A percentile compares a stretch with the other conserved stretches of the same genome.
Conservation (phyloP, 64 coral and sea anemone species). For the Trachythela sp. region DNA sequence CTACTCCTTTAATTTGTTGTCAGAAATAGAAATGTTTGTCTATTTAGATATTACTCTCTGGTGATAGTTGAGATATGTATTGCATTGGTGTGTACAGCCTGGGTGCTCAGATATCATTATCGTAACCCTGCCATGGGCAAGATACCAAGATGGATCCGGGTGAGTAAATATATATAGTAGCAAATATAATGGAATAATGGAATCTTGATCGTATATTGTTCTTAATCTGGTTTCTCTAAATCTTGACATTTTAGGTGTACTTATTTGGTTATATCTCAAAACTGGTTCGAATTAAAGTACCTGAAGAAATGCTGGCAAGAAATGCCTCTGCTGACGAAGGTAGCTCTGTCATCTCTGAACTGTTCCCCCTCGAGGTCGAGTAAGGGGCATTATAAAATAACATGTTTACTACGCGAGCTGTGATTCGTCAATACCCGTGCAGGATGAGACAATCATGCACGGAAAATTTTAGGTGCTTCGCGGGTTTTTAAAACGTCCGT, state of each 20-base stretch:
- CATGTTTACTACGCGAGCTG: too few species aligned
- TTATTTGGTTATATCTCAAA: conserved; percentile 60
- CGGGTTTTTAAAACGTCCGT: too few species aligned
- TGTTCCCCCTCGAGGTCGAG: too few species aligned
- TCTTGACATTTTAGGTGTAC: conserved; percentile 45
- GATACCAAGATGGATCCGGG: conserved; percentile 67
- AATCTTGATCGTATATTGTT: not conserved
- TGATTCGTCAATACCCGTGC: too few species aligned
- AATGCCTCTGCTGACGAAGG: not conserved
- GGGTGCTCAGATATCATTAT: conserved; percentile 75
- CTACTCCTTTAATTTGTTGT: too few species aligned
- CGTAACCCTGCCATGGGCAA: conserved; percentile 68
- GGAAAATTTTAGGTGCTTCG: too few species aligned
- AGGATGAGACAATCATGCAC: too few species aligned
- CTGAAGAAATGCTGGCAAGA: not conserved
- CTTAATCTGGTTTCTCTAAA: not conserved
- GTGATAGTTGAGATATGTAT: conserved; percentile 71
- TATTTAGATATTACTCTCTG: conserved; percentile 69
- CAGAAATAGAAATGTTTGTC: not conserved
- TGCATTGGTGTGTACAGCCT: conserved; percentile 63
- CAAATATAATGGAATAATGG: not conserved
- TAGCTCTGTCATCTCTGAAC: too few species aligned
- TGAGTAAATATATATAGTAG: conserved; percentile 17
- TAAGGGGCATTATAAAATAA: too few species aligned
- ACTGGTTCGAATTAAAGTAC: conserved; percentile 49